Evolutionary conservation across 1,140 invertebrate species (phyloP), one percentile per base, ranked within the genome.

Genomic region (Choristoneura fumiferana): DNA sequence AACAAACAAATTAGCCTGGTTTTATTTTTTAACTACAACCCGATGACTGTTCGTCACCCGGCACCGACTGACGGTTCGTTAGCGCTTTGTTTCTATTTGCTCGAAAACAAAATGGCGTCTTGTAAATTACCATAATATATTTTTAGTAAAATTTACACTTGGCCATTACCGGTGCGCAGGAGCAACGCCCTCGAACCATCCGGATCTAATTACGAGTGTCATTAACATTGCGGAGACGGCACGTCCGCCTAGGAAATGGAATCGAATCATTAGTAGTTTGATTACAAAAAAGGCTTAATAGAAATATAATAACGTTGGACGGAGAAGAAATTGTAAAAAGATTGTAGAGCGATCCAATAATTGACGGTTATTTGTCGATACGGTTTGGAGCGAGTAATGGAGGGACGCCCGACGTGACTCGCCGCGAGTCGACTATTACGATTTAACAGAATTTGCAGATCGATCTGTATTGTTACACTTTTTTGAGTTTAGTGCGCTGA

Each of bases 251-350:
- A 81, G 84, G 85, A 85, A 88, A 88, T 89, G 84, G 84, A 86
- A 87, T 89, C 85, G 84, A 88, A 88, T 88, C 85, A 87, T 88
- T 87, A 88, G 84, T 83, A 84, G 82, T 87, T 86, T 87, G 85
- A 89, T 89, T 87, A 89, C 84, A 87, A 89, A 89, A 88, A 89
- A 88, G 84, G 81, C 82, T 85, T 87, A 87, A 87, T 89, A 89
- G 84, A 87, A 87, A 87, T 85, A 89, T 87, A 89, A 89, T 89
- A 89, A 89, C 84, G 80, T 60, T 58, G 60, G 81, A 63, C 70
- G 64, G 73, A 78, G 85, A 84, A 86, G 85, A 89, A 87, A 89
- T 89, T 89, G 85, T 89, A 86, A 89, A 89, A 89, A 89, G 85
- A 89, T 89, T 89, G 86, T 87, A 73, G 84, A 84, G 84, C 82